Evolutionary conservation across 2,888 invertebrate genomes (phyloP).

Genomic region (Oasisia sp.): DNA sequence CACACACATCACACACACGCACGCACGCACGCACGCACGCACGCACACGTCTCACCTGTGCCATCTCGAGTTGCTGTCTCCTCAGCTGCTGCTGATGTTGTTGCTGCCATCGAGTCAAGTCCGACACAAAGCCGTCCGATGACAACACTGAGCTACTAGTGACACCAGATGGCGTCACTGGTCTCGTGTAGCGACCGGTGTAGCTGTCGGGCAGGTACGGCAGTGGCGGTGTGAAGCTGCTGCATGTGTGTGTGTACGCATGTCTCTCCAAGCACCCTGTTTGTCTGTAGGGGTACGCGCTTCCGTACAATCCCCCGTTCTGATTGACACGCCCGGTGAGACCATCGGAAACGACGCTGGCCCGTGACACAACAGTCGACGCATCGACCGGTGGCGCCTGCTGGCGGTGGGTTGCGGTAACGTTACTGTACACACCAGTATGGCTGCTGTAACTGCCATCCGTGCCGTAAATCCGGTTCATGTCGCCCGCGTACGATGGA

Average conservation of each 20-base stretch:
- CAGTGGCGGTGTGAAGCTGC: not conserved
- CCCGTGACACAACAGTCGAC: not conserved
- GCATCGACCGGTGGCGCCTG: not conserved
- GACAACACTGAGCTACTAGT: not conserved
- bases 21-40: not conserved
- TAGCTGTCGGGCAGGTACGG: not conserved
- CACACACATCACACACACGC: not conserved
- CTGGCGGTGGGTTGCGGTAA: not conserved
- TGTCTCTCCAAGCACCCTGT: not conserved
- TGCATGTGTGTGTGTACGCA: not conserved
- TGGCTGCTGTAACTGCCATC: not conserved
- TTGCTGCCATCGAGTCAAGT: slow-evolving; percentile 56
- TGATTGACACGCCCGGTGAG: not conserved
- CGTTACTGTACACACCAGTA: not conserved
- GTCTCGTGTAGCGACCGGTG: not conserved
- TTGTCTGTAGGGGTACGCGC: not conserved
- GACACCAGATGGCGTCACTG: not conserved
- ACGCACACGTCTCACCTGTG: slow-evolving; percentile 39
- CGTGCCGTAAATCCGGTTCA: not conserved
- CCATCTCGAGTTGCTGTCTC: slow-evolving; percentile 43
- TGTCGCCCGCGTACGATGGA: not conserved
- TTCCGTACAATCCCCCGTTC: not conserved
- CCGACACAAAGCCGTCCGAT: slow-evolving; percentile 24
- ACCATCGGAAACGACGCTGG: not conserved
- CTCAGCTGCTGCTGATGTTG: slow-evolving; percentile 48